Evolutionary conservation across 37 sponge, comb jelly and placozoan species (phyloP), one percentile per base, ranked within the genome.

Genomic region (Crambe crambe): DNA sequence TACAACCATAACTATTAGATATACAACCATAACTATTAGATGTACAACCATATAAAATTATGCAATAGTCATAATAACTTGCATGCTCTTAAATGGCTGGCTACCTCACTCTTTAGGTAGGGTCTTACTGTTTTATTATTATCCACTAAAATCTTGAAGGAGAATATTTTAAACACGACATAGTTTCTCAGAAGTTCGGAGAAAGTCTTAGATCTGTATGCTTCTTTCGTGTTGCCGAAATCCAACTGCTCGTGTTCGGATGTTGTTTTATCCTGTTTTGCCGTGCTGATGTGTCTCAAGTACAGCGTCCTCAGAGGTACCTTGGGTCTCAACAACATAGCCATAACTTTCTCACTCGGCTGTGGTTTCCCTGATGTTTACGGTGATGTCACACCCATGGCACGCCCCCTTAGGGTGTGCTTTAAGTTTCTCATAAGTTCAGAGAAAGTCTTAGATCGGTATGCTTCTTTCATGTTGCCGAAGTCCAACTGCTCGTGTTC

Each of bases 401-500:
- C n/a, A n/a, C n/a, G n/a, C n/a, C n/a, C n/a, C n/a, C n/a, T n/a
- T n/a, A n/a, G n/a, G n/a, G n/a, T n/a, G n/a, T n/a, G n/a, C n/a
- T n/a, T n/a, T n/a, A n/a, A 85, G 37, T 79, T 82, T 42, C 94
- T 70, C 10, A 89, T 42, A 6, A 94, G 42, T 21, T 94, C 91
- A 36, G 64, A 70, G 2, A 79, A 77, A 15, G 68, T 64, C 60
- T 85, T 89, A 36, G 58, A 37, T n/a, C 40, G n/a, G 41, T 62
- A 85, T 1, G 90, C 80, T 15, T 60, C 40, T 35, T 37, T 58
- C 5, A 81, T 85, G 40, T 85, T 72, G 30, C 39, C 38, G 44
- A 90, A 90, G 25, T 90, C 87, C 22, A 77, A n/a, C 40, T 18
- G 42, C 10, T 30, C 37, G 2, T 12, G 60, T 10, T 22, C 51